Evolutionary conservation across 2,888 invertebrate genomes (phyloP).

Genomic region (Strigamia crassipes): DNA sequence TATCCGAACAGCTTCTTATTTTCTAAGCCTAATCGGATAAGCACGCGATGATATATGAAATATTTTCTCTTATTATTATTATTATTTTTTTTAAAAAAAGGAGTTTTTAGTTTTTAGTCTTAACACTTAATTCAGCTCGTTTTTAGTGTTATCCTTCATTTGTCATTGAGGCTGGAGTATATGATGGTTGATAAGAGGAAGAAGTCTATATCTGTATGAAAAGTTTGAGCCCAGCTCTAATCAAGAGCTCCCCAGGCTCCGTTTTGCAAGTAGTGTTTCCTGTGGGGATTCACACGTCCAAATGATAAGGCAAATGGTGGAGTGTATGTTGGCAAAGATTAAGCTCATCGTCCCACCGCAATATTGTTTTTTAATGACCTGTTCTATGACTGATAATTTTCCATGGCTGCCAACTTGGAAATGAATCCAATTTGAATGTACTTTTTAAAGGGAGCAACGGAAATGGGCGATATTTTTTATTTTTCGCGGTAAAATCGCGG

Average conservation of each 20-base stretch:
- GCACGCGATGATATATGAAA: background rate
- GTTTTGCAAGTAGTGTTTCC: constrained; percentile 21
- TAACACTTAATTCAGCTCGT: background rate
- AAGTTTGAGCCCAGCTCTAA: constrained; percentile 16
- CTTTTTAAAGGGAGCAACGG: background rate
- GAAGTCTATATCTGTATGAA: background rate
- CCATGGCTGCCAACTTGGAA: constrained; percentile 16
- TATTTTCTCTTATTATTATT: no score
- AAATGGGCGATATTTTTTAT: background rate
- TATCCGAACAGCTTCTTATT: background rate
- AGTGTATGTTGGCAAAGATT: constrained; percentile 21
- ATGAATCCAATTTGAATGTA: constrained; percentile 16
- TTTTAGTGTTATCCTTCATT: background rate
- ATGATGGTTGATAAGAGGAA: constrained; percentile 2
- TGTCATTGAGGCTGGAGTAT: constrained; percentile 6
- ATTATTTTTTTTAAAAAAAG: no score
- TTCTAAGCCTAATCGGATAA: constrained; percentile 1
- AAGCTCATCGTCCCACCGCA: constrained; percentile 21
- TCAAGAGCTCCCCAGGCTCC: constrained; percentile 16
- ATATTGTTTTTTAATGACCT: constrained; percentile 21
- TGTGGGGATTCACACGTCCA: constrained; percentile 16
- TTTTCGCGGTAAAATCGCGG: background rate
- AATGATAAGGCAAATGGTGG: constrained; percentile 21
- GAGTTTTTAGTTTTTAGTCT: no score
- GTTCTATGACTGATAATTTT: constrained; percentile 21